Evolutionary conservation across 2,888 invertebrate genomes (phyloP).

Genomic region (Cosmia trapezina): DNA sequence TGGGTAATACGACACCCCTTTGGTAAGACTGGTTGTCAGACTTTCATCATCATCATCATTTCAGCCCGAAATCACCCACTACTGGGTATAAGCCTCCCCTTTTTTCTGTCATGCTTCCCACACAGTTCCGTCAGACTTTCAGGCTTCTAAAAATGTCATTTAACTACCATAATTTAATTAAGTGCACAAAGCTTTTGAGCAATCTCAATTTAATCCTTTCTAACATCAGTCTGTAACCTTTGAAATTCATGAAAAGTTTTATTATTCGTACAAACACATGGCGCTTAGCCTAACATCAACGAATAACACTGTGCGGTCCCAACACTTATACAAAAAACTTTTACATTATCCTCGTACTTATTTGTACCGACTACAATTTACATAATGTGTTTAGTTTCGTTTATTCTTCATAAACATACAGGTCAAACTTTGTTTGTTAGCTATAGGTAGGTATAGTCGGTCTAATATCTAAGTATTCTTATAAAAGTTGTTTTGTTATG

Average conservation of each 20-base stretch:
- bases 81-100: too few species aligned
- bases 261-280: constrained; percentile 28
- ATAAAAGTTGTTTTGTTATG: constrained; percentile 4
- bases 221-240: neutral
- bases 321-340: constrained; percentile 23
- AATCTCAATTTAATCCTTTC: constrained; percentile 10
- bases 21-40: too few species aligned
- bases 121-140: too few species aligned
- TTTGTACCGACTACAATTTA: constrained; percentile 35
- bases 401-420: constrained; percentile 9
- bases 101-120: too few species aligned
- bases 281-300: constrained; percentile 10
- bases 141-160: neutral
- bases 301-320: neutral
- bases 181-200: neutral
- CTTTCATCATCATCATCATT: too few species aligned
- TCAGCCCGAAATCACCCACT: too few species aligned
- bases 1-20: too few species aligned
- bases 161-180: neutral
- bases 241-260: constrained; percentile 27
- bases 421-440: constrained; percentile 18
- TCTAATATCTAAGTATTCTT: constrained; percentile 11
- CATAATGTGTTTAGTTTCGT: constrained; percentile 43
- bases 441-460: neutral
- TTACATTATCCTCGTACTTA: constrained; percentile 3